Percentiles rank a stretch among this genome's conserved stretches.
These are phyloP conservation scores for Lepus americanus DNA, from an alignment of 2,113 vertebrate genomes.

Conservation along the genomic window DNA sequence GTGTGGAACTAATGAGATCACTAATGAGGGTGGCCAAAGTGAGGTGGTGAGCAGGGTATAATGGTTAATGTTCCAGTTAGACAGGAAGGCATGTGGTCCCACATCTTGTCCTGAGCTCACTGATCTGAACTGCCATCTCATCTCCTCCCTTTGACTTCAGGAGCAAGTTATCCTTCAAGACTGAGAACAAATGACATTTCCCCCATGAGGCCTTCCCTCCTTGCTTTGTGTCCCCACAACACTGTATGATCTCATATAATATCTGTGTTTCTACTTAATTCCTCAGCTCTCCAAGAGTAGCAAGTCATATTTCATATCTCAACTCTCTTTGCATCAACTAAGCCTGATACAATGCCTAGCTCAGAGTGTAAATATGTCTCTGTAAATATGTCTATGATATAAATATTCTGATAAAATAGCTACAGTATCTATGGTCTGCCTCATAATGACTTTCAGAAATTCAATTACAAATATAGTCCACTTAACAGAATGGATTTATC, in stretches of 20 bases:
- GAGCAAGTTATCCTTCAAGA: background rate
- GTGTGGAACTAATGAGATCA: background rate
- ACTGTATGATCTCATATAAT: background rate
- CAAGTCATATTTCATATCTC: background rate
- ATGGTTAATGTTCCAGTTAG: background rate
- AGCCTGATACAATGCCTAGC: background rate
- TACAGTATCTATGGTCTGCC: background rate
- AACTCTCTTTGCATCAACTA: background rate
- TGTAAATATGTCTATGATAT: background rate
- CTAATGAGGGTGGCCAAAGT: background rate
- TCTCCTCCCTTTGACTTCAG: background rate
- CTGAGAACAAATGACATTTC: background rate
- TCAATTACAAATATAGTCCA: background rate
- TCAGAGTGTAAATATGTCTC: background rate
- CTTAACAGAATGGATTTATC: conserved; percentile 1
- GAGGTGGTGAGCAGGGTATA: background rate
- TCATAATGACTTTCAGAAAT: conserved; percentile 41
- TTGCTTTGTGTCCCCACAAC: background rate
- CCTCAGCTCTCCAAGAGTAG: background rate
- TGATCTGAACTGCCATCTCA: background rate
- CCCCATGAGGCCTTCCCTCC: background rate
- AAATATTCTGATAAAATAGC: conserved; percentile 19
- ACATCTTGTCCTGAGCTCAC: background rate
- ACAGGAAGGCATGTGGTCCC: background rate
- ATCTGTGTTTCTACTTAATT: background rate